phyloP scores from a whole-genome alignment of 1,140 invertebrate genomes.

The Drosophila sturtevanti region DNA sequence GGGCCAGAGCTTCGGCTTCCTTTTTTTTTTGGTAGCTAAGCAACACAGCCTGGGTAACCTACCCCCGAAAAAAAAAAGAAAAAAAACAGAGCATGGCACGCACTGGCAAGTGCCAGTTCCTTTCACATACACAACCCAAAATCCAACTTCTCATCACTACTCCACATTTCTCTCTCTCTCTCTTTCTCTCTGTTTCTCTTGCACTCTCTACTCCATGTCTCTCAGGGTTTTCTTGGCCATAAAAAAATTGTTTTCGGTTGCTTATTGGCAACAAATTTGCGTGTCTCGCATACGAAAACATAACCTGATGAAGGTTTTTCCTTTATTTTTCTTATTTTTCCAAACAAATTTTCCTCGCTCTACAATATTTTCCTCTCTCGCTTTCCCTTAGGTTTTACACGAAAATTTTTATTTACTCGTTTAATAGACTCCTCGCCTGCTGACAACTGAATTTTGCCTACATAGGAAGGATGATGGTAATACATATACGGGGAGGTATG shows the following conservation, averaged over 20 bases:
- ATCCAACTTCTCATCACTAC: slow-evolving; percentile 5
- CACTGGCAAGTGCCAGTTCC: slow-evolving; percentile 3
- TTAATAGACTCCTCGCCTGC: slow-evolving; percentile 13
- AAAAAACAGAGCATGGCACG: slow-evolving; percentile 8
- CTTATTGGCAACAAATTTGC: slow-evolving; percentile 26
- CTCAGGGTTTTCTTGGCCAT: not conserved
- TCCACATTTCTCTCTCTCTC: not conserved
- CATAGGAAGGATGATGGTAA: no score
- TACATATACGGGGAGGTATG: not conserved
- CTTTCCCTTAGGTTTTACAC: not conserved
- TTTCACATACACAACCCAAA: not conserved
- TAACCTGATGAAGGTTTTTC: slow-evolving; percentile 1
- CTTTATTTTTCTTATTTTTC: not conserved
- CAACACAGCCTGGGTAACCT: slow-evolving; percentile 3
- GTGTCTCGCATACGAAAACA: slow-evolving; percentile 14
- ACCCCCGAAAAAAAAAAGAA: slow-evolving; percentile 7
- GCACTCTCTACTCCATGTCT: not conserved
- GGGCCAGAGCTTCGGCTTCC: not conserved
- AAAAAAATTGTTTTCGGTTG: slow-evolving; percentile 25
- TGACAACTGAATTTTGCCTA: slow-evolving; percentile 15
- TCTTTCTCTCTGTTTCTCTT: not conserved
- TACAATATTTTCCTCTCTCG: not conserved
- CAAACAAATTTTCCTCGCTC: no score
- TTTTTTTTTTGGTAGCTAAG: slow-evolving; percentile 4
- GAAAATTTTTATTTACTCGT: slow-evolving; percentile 13